These are phyloP conservation scores for Cardiocondyla obscurior DNA, from an alignment of 1,140 invertebrate species.

Conservation along the genomic window DNA sequence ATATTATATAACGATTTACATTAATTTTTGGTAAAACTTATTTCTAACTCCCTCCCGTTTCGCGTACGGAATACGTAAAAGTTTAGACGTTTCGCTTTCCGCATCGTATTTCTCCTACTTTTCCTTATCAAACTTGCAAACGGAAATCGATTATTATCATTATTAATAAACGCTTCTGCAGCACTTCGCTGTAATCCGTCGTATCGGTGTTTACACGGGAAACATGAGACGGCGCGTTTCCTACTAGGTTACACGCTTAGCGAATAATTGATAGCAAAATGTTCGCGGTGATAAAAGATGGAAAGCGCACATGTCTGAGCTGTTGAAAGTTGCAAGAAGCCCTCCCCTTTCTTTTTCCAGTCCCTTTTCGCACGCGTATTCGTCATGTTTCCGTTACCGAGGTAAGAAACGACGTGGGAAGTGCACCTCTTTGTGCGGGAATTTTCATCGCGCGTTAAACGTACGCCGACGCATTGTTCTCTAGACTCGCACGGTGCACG, in stretches of 20 bases:
- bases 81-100: not conserved
- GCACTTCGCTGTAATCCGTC: not conserved
- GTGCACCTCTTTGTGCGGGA: not conserved
- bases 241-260: not conserved
- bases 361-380: not conserved
- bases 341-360: not conserved
- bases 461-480: constrained; percentile 51
- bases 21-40: not conserved
- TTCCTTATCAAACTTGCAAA: constrained; percentile 2
- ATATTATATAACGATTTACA: too few species aligned
- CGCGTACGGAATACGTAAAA: not conserved
- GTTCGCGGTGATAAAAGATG: constrained; percentile 24
- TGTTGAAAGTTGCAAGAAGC: not conserved
- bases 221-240: not conserved
- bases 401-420: not conserved
- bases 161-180: not conserved
- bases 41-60: not conserved
- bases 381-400: not conserved
- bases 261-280: constrained; percentile 16
- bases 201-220: not conserved
- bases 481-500: constrained; percentile 17
- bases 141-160: not conserved
- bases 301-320: not conserved
- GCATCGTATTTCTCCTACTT: not conserved
- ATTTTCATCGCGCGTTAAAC: constrained; percentile 13